Conservation (phyloP, 2,113 vertebrate genomes). For the Brachyhypopomus occidentalis region DNA sequence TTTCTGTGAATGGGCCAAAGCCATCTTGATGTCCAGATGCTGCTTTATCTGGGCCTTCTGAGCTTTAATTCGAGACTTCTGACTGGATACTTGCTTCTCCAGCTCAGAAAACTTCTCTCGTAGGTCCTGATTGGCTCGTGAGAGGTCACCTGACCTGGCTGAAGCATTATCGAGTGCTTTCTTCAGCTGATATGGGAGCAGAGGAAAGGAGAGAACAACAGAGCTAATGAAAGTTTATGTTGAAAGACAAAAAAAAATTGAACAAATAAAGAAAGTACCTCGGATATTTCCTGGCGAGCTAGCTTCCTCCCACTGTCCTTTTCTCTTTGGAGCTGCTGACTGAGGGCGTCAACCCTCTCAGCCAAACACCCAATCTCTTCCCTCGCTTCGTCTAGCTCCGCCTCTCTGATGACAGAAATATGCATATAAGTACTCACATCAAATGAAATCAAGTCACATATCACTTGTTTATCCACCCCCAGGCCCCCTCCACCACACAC, state of each 20-base stretch:
- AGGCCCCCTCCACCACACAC: background rate
- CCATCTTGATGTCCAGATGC: constrained; percentile 52
- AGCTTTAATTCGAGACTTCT: constrained; percentile 65
- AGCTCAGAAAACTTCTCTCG: constrained; percentile 63
- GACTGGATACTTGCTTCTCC: constrained; percentile 59
- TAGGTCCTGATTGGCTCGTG: constrained; percentile 68
- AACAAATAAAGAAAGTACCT: constrained; percentile 55
- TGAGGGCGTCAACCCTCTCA: constrained; percentile 64
- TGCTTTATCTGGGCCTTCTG: constrained; percentile 66
- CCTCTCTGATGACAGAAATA: constrained; percentile 60
- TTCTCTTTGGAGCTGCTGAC: constrained; percentile 69
- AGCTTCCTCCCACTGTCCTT: constrained; percentile 63
- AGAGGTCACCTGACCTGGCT: constrained; percentile 66
- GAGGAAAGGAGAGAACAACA: background rate
- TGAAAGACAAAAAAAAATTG: background rate
- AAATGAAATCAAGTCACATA: background rate
- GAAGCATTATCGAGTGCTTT: constrained; percentile 68
- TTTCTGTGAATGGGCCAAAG: constrained; percentile 8
- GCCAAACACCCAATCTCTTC: constrained; percentile 60
- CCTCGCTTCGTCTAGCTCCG: constrained; percentile 63
- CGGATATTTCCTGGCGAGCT: constrained; percentile 59
- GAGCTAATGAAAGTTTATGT: too few species aligned
- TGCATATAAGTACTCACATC: background rate
- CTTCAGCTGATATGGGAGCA: constrained; percentile 61
- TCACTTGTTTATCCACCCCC: too few species aligned